phyloP scores from a whole-genome alignment of 2,888 invertebrate genomes.

The Trachelus troglodyta region DNA sequence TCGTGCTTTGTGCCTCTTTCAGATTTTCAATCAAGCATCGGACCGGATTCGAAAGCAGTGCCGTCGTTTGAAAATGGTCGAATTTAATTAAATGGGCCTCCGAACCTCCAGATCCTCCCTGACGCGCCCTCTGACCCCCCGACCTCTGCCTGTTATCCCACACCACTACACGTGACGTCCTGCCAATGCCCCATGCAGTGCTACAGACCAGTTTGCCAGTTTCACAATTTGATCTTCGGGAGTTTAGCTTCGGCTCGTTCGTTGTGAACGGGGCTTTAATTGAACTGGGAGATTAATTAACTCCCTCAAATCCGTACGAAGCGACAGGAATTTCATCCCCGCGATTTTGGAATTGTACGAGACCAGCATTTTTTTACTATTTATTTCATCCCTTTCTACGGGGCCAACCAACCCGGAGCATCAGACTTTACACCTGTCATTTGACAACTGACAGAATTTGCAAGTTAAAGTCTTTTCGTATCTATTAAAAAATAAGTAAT shows the following conservation, averaged over 20 bases:
- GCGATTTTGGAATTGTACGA: neutral
- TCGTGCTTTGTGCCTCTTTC: constrained; percentile 31
- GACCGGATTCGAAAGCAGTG: constrained; percentile 17
- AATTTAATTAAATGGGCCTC: constrained; percentile 63
- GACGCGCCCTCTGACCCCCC: constrained; percentile 11
- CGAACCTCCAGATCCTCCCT: constrained; percentile 17
- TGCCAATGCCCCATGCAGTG: constrained; percentile 17
- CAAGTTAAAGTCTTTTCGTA: neutral
- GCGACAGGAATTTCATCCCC: neutral
- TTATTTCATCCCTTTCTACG: neutral
- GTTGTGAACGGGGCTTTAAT: constrained; percentile 51
- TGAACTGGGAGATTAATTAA: constrained; percentile 57
- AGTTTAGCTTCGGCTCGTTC: constrained; percentile 42
- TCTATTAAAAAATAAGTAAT: neutral
- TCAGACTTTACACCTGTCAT: neutral
- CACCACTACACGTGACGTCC: constrained; percentile 5
- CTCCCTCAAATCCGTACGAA: constrained; percentile 48
- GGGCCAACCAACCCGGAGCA: neutral
- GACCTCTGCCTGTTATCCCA: neutral
- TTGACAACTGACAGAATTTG: neutral
- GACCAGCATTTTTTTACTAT: neutral
- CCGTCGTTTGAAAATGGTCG: constrained; percentile 51
- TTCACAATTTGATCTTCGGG: constrained; percentile 56
- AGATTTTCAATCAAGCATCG: constrained; percentile 36
- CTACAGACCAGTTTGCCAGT: constrained; percentile 48